phyloP scores from a whole-genome alignment of 2,113 vertebrate species.

The Crotalus horridus region DNA sequence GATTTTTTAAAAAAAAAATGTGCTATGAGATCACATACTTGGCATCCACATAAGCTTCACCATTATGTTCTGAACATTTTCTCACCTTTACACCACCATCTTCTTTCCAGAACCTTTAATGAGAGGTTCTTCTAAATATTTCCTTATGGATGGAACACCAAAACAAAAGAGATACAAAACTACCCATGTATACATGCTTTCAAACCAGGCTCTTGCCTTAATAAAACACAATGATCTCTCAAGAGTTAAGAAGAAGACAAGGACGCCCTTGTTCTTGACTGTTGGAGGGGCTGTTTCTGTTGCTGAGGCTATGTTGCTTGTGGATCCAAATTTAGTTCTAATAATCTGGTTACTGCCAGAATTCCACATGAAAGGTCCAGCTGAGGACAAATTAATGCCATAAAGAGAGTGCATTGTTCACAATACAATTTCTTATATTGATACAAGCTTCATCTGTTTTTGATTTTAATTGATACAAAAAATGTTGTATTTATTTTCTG shows the following conservation, averaged over 20 bases:
- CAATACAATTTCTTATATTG: neutral
- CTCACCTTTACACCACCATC: accelerated
- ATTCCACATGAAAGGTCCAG: neutral
- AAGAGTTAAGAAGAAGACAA: neutral
- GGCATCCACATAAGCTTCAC: neutral
- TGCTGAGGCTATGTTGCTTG: neutral
- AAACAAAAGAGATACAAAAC: neutral
- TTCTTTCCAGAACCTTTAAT: neutral
- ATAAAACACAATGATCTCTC: neutral
- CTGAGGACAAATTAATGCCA: neutral
- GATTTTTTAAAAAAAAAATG: slow-evolving; percentile 5
- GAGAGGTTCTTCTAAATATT: neutral
- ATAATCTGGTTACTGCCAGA: neutral
- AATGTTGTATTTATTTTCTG: neutral
- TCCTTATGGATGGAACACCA: neutral
- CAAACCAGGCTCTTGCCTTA: neutral
- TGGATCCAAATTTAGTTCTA: neutral
- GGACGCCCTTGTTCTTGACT: neutral
- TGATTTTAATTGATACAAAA: neutral
- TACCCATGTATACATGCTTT: neutral
- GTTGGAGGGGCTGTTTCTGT: neutral
- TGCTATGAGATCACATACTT: neutral
- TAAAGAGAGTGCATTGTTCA: neutral
- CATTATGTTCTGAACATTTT: neutral
- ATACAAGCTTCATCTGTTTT: neutral